phyloP scores from a whole-genome alignment of 2,888 invertebrate genomes.

The Epirrita christyi region DNA sequence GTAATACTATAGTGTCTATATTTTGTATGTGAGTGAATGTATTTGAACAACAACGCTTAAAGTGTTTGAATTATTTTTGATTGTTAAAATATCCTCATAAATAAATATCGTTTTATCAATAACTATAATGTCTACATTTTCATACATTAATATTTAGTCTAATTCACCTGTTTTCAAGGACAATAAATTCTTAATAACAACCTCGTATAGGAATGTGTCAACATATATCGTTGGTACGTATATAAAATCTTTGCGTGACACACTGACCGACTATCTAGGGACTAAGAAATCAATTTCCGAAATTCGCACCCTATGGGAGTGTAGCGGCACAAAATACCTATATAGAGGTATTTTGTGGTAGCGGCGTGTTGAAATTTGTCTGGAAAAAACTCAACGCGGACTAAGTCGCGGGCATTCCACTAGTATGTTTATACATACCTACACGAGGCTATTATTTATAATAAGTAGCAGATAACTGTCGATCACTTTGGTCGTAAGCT shows the following conservation, averaged over 20 bases:
- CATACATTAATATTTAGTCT: constrained; percentile 53
- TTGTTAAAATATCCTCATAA: constrained; percentile 54
- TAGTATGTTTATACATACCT: too few relatives aligned
- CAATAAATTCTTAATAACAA: constrained; percentile 46
- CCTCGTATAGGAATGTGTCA: constrained; percentile 37
- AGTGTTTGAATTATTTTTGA: constrained; percentile 56
- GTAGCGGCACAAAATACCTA: too few relatives aligned
- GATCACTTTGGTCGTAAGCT: constrained; percentile 54
- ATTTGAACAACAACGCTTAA: constrained; percentile 74
- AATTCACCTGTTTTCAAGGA: constrained; percentile 68
- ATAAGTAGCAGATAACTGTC: constrained; percentile 45
- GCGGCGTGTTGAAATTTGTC: too few relatives aligned
- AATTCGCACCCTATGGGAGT: too few relatives aligned
- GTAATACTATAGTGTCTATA: constrained; percentile 60
- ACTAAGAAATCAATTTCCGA: too few relatives aligned
- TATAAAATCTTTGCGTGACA: too few relatives aligned
- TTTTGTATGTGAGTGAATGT: constrained; percentile 46
- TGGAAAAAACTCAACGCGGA: too few relatives aligned
- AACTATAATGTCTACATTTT: constrained; percentile 53
- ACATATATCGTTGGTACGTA: constrained; percentile 34
- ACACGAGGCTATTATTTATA: constrained; percentile 10
- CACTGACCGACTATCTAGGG: too few relatives aligned
- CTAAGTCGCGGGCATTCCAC: too few relatives aligned
- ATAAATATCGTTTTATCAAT: constrained; percentile 52
- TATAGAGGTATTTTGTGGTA: too few relatives aligned